Evolutionary conservation across 1,140 invertebrate species (phyloP).

Genomic region (Alviniconcha marisindica): DNA sequence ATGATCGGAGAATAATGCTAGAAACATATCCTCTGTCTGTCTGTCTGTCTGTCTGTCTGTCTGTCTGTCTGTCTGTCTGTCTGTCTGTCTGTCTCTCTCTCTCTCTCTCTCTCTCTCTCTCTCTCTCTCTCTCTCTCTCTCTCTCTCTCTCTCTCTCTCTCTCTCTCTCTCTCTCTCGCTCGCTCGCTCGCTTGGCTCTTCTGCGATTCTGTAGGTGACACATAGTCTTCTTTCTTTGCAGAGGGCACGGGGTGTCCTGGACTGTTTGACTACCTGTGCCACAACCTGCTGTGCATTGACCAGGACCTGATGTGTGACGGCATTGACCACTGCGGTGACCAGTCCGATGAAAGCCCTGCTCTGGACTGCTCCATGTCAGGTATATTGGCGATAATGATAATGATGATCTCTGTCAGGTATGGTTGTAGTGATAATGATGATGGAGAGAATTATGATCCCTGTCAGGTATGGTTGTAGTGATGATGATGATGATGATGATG

Average conservation of each 20-base stretch:
- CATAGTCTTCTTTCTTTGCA: not conserved
- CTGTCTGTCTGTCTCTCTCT: too few relatives aligned
- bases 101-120: too few relatives aligned
- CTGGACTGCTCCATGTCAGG: slow-evolving; percentile 58
- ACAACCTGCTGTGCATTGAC: slow-evolving; percentile 87
- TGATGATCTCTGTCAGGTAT: not conserved
- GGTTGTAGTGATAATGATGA: not conserved
- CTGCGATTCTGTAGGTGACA: not conserved
- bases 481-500: not conserved
- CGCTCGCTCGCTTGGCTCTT: too few relatives aligned
- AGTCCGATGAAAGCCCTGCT: slow-evolving; percentile 83
- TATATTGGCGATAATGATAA: slow-evolving; percentile 30
- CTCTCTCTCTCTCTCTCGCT: too few relatives aligned
- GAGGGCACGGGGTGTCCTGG: slow-evolving; percentile 62
- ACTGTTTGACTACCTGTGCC: slow-evolving; percentile 77
- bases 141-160: too few relatives aligned
- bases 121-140: too few relatives aligned
- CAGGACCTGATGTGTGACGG: slow-evolving; percentile 88
- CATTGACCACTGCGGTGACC: slow-evolving; percentile 93
- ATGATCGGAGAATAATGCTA: too few relatives aligned
- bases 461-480: too few relatives aligned
- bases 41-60: not conserved
- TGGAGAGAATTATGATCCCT: too few relatives aligned
- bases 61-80: not conserved
- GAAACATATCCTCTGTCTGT: too few relatives aligned